Base-by-base conservation (phyloP, 64 coral and sea anemone genomes). In the Montipora cactus region DNA sequence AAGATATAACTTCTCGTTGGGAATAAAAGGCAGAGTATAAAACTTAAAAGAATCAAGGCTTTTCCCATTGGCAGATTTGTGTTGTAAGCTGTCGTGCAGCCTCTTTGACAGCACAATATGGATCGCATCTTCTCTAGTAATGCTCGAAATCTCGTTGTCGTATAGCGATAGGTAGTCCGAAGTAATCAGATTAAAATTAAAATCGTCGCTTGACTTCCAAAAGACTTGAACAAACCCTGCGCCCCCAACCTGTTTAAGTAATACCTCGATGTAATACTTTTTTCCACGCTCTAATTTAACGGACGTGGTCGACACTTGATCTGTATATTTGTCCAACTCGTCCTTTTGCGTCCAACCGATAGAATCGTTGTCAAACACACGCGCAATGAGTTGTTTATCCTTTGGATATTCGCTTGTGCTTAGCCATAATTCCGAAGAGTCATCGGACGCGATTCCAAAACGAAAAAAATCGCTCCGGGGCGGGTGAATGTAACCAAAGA, bases 371-470 rank as follows among this genome's bases (percentile, higher is more conserved):
- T 77, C 55, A 22, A 80, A 91, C 16, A 93, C 95, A 16, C 87
- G 74, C 11, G 79, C 90, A 72, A 96, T 87, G 1, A 93, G 79
- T 8, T 23, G n/a, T 20, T 91, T 75, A 16, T 93, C 88, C 51
- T 74, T 51, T 23, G 55, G 75, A 28, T 89, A 11, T 74, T 96
- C 90, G 57, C 72, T 81, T 46, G 61, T 75, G 47, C 95, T 96
- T 1, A 96, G 80, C 95, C 95, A 96, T 28, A 96, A 67, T 23
- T 96, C 91, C 3, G 95, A 96, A 0, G 91, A 58, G 55, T 96
- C 91, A 44, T 93, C 90, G 8, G 95, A 96, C 13, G 87, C 90
- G 15, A 96, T 86, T 10, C 71, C 95, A 83, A 96, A 96, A 45
- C 2, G 20, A 18, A 79, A 96, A 37, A 37, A 37, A 69, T 73